Base-by-base conservation (phyloP, 1,140 invertebrate genomes). In the Drosophila repletoides region DNA sequence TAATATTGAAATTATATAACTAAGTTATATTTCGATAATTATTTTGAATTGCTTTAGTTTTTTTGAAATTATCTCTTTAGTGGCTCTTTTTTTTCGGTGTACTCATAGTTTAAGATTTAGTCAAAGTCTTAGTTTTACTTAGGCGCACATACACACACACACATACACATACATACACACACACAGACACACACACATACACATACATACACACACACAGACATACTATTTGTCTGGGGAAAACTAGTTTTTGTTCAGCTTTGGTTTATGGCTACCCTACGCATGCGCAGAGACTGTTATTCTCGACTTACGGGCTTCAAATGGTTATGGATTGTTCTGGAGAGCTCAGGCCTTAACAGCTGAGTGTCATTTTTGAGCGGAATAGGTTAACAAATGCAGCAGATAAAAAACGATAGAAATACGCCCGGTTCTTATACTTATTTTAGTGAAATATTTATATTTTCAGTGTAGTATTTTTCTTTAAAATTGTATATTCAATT, bases 191-290 rank as follows among this genome's bases (percentile, higher is more conserved):
- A 31, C 52, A 53, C 14, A 40, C 49, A 53, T 17, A 51, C 33
- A 51, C 48, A 36, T 5, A 55, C 26, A 31, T 12, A n/a, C 10
- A n/a, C 31, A 14, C 55, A 46, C 19, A 59, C 26, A 46, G 17
- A 15, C 28, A 15, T 28, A 9, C 14, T 7, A 22, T 72, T 46
- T 55, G 72, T 61, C 51, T 76, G 51, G 38, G 19, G 2, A n/a
- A 77, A 81, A 81, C 77, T 49, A 33, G 77, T 81, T 81, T 81
- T 41, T 52, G 43, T n/a, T 36, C 29, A 48, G 15, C 48, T 65
- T 33, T 55, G 40, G 31, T 34, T 76, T 83, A 43, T 68, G 77
- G 15, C 56, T 60, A 83, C 52, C 72, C 63, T 76, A 76, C 63
- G 77, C 76, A 80, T 41, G 52, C 48, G 53, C 75, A 67, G 61